phyloP scores from a whole-genome alignment of 2,888 invertebrate genomes.

The Ichneumoninae sp. region DNA sequence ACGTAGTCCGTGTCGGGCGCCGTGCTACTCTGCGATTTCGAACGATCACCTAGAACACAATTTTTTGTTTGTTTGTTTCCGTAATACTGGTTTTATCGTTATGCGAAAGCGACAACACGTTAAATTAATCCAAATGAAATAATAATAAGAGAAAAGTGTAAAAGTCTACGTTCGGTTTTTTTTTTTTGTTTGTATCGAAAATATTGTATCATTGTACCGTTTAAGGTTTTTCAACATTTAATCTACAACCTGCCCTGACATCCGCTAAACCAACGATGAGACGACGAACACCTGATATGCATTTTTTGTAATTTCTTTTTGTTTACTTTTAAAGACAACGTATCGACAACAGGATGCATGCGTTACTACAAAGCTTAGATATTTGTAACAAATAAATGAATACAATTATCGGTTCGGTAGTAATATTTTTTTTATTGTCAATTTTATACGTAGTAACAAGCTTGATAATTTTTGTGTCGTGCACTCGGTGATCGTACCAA shows the following conservation, averaged over 20 bases:
- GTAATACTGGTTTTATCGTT: not conserved
- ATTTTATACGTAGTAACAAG: conserved; percentile 54
- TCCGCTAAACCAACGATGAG: conserved; percentile 65
- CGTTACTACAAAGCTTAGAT: conserved; percentile 47
- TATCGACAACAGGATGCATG: conserved; percentile 42
- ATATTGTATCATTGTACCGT: conserved; percentile 8
- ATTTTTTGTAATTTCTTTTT: not conserved
- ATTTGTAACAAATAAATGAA: conserved; percentile 62
- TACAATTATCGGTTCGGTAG: conserved; percentile 60
- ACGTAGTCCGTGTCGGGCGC: conserved; percentile 86
- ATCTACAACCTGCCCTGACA: conserved; percentile 77
- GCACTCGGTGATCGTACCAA: conserved; percentile 18
- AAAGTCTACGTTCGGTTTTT: not conserved
- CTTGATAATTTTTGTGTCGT: conserved; percentile 33
- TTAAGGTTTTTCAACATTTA: conserved; percentile 7
- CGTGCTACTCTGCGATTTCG: conserved; percentile 83
- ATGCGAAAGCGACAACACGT: not conserved
- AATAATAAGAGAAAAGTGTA: conserved; percentile 1
- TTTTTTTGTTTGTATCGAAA: conserved; percentile 17
- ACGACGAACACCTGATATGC: not conserved
- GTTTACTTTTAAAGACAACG: conserved; percentile 28
- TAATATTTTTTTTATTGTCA: conserved; percentile 63
- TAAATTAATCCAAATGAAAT: conserved; percentile 6
- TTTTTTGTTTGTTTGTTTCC: conserved; percentile 2
- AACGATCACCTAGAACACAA: conserved; percentile 78